A percentile compares a stretch with the other conserved stretches of the same genome.
These are phyloP conservation scores for Orthosia incerta DNA, from an alignment of 2,888 invertebrate genomes.

Conservation along the genomic window DNA sequence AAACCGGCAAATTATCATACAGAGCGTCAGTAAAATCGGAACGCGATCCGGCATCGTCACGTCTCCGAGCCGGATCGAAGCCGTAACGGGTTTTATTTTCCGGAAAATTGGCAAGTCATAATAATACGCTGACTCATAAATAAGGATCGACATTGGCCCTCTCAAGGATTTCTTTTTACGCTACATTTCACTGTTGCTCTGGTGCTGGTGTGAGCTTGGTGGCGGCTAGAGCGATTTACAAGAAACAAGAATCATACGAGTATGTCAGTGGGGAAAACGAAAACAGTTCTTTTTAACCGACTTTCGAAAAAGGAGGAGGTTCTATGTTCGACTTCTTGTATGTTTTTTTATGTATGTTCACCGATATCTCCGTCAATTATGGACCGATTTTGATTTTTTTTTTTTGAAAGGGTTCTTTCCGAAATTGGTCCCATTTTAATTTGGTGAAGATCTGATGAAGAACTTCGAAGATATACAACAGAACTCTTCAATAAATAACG, in stretches of 20 bases:
- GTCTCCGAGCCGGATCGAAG: constrained; percentile 74
- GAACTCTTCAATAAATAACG: no score
- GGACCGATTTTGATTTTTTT: no score
- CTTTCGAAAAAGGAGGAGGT: no score
- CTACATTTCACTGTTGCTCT: constrained; percentile 85
- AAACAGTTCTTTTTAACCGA: not conserved
- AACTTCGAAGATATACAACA: no score
- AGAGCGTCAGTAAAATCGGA: constrained; percentile 81
- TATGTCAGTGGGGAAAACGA: not conserved
- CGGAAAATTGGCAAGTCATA: constrained; percentile 90
- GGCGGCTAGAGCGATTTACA: constrained; percentile 51
- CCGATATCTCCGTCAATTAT: no score
- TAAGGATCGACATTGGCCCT: constrained; percentile 88
- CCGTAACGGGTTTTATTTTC: constrained; percentile 86
- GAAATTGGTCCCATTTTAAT: no score
- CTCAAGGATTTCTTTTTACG: constrained; percentile 88
- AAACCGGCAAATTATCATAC: constrained; percentile 79
- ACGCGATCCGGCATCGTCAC: constrained; percentile 80
- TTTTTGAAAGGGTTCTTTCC: no score
- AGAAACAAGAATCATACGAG: no score
- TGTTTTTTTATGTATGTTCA: no score
- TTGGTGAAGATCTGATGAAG: no score
- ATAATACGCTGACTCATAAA: constrained; percentile 90
- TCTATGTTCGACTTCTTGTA: no score
- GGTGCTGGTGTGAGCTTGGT: constrained; percentile 56